Conservation (phyloP, 2,113 vertebrate genomes). For the Caranx melampygus region DNA sequence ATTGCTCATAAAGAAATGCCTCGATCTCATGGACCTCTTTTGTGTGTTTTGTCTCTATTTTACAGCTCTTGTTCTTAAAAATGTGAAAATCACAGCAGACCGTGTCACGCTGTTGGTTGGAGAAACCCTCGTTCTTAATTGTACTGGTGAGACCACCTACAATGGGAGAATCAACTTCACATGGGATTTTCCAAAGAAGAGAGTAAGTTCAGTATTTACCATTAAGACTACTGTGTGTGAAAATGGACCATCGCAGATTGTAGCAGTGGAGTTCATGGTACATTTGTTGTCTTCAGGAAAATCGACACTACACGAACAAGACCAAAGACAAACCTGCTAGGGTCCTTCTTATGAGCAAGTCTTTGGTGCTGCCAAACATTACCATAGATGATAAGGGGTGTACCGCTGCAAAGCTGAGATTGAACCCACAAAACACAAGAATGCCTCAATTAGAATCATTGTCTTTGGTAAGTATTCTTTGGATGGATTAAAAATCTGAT, state of each 20-base stretch:
- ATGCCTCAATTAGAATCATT: slow-evolving; percentile 67
- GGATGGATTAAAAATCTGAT: not conserved
- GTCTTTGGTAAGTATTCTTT: slow-evolving; percentile 83
- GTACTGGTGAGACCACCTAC: slow-evolving; percentile 82
- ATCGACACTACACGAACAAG: not conserved
- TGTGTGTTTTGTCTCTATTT: slow-evolving; percentile 36
- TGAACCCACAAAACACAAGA: not conserved
- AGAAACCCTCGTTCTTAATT: slow-evolving; percentile 84
- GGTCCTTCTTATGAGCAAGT: slow-evolving; percentile 51
- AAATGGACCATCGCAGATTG: not conserved
- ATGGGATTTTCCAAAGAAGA: slow-evolving; percentile 80
- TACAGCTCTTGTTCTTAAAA: slow-evolving; percentile 53
- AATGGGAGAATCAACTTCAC: slow-evolving; percentile 83
- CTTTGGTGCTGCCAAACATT: slow-evolving; percentile 81
- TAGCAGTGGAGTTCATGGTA: not conserved
- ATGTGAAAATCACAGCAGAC: slow-evolving; percentile 71
- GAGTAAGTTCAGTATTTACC: slow-evolving; percentile 59
- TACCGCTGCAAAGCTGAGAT: slow-evolving; percentile 83
- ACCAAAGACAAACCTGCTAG: accelerated
- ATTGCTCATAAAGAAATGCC: not conserved
- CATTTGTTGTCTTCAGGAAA: slow-evolving; percentile 65
- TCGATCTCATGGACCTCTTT: not conserved
- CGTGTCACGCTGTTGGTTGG: slow-evolving; percentile 83
- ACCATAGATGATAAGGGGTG: slow-evolving; percentile 81
- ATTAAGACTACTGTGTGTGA: not conserved